Evolutionary conservation across 2,113 vertebrate genomes (phyloP).

Genomic region (Epinephelus moara): DNA sequence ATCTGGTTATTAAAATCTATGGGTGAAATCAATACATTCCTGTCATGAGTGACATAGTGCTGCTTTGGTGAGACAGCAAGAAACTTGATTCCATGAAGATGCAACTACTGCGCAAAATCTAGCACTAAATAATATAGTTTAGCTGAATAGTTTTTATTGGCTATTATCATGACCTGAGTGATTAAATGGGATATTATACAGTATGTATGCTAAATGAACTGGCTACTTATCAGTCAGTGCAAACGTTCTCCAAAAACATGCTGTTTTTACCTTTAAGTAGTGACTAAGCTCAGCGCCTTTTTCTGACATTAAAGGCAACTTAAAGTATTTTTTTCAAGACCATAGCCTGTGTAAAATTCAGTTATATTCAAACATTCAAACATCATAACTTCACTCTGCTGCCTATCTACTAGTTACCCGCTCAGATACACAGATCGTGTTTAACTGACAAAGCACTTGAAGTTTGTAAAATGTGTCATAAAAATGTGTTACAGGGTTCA

Average conservation of each 20-base stretch:
- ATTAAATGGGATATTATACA: not conserved
- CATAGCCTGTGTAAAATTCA: not conserved
- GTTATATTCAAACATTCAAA: constrained; percentile 10
- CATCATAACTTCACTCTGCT: not conserved
- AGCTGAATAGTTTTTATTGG: too few species aligned
- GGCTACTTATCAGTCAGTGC: not conserved
- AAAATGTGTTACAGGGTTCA: not conserved
- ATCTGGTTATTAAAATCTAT: too few species aligned
- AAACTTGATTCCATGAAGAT: too few species aligned
- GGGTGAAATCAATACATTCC: too few species aligned
- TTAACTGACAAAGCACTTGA: not conserved
- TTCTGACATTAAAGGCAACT: not conserved
- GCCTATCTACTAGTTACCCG: not conserved
- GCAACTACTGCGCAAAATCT: too few species aligned
- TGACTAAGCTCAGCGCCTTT: not conserved
- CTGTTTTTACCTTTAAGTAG: not conserved
- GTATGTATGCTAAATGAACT: not conserved
- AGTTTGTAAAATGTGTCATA: not conserved
- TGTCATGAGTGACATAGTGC: too few species aligned
- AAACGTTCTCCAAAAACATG: not conserved
- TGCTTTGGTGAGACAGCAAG: too few species aligned
- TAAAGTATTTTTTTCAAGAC: not conserved
- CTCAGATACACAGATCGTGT: not conserved
- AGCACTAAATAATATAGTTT: too few species aligned
- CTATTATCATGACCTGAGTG: not conserved